These are phyloP conservation scores for Leucozona laternaria DNA, from an alignment of 2,888 invertebrate species.

Conservation along the genomic window DNA sequence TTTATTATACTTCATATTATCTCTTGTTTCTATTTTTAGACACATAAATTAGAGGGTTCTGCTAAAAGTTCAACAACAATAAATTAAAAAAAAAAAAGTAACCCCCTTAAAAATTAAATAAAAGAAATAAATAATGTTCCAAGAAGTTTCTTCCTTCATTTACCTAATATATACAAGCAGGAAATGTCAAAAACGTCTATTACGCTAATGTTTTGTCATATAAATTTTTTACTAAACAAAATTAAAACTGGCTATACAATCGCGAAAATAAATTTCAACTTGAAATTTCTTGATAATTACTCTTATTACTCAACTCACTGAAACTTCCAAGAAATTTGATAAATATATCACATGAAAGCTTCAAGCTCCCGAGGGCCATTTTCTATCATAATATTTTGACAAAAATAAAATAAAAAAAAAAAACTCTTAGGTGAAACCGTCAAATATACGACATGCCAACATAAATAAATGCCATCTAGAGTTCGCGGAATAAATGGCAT, in stretches of 20 bases:
- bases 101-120: not conserved
- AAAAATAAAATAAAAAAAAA: not conserved
- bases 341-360: slow-evolving; percentile 25
- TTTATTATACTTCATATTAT: too few relatives aligned
- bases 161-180: not conserved
- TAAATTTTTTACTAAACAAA: not conserved
- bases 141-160: not conserved
- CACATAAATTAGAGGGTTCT: not conserved
- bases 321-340: not conserved
- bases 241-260: not conserved
- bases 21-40: too few relatives aligned
- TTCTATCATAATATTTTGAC: slow-evolving; percentile 10
- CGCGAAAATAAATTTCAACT: not conserved
- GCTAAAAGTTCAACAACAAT: slow-evolving; percentile 10
- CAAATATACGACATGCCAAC: slow-evolving; percentile 29
- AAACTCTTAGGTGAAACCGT: slow-evolving; percentile 19
- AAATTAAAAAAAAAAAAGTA: not conserved
- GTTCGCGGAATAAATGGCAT: slow-evolving; percentile 51
- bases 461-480: slow-evolving; percentile 46
- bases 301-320: not conserved
- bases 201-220: not conserved
- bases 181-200: slow-evolving; percentile 12
- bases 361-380: slow-evolving; percentile 13
- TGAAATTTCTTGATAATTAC: slow-evolving; percentile 8
- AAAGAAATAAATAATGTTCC: slow-evolving; percentile 8